A percentile compares a stretch with the other conserved stretches of the same genome.
These are phyloP conservation scores for Drosophila pallidifrons DNA, from an alignment of 1,140 invertebrate genomes.

Conservation along the genomic window DNA sequence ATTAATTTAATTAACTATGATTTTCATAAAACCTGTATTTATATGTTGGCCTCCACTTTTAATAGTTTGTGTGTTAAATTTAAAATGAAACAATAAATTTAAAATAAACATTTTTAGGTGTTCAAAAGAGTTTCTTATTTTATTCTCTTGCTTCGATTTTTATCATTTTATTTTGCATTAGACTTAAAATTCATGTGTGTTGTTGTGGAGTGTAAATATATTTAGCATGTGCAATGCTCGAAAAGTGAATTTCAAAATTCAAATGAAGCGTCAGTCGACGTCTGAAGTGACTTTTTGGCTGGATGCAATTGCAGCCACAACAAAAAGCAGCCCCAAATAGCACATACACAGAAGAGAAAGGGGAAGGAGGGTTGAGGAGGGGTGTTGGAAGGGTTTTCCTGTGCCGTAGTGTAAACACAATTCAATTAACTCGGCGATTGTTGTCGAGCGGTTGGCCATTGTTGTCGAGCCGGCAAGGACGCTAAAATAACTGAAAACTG, in stretches of 20 bases:
- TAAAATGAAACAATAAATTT: no score
- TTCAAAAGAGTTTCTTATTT: no score
- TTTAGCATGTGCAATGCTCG: constrained; percentile 24
- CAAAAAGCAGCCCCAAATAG: constrained; percentile 44
- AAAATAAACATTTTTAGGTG: no score
- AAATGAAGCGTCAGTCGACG: constrained; percentile 18
- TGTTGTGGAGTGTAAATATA: constrained; percentile 35
- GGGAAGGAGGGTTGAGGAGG: neutral
- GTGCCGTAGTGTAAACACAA: constrained; percentile 77
- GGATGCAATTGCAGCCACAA: constrained; percentile 31
- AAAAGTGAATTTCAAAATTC: constrained; percentile 33
- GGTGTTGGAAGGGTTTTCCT: constrained; percentile 16
- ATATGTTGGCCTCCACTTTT: no score
- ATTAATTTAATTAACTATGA: neutral
- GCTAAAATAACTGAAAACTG: constrained; percentile 72
- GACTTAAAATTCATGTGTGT: no score
- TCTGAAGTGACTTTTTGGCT: constrained; percentile 23
- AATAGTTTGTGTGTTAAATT: no score
- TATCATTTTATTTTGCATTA: no score
- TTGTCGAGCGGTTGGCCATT: constrained; percentile 66
- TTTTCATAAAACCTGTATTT: neutral
- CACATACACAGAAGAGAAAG: neutral
- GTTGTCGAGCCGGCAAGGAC: constrained; percentile 62
- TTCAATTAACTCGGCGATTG: constrained; percentile 78
- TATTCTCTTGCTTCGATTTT: no score